Evolutionary conservation across 2,797 vertebrate species (phyloP), one percentile per base, ranked within the genome.

Genomic region (Cygnus olor): DNA sequence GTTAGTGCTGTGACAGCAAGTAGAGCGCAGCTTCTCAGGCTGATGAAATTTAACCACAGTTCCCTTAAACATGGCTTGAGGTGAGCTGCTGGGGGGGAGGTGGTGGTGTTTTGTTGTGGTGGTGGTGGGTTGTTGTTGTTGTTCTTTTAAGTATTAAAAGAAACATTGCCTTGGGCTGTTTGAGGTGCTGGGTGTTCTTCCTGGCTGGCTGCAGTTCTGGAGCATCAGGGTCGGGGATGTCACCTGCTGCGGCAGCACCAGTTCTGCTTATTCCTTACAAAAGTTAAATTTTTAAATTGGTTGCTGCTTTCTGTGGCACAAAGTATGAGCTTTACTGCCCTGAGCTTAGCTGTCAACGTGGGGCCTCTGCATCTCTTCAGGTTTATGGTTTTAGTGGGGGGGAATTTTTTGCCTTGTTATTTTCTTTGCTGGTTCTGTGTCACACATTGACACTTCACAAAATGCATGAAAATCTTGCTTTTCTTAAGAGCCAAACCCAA

Each of bases 21-120:
- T 5, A 5, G n/a, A 7, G 0, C 0, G 3, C 36, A 60, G 19
- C 25, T 32, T 16, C 36, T 71, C 25, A 0, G 1, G 10, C 42
- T 57, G 71, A 18, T 2, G 4, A 32, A 47, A 30, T 2, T 18
- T 22, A 34, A 15, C 61, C 77, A 13, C 30, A 10, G 2, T 24
- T 68, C 42, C 38, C 30, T 6, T 36, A 7, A 8, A 21, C 8
- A 21, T 8, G 38, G 40, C 71, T 28, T 6, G 49, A 40, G 64
- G 69, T 0, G 1, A 44, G 28, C 54, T 60, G 56, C 57, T 3
- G 18, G 3, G 9, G 32, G 34, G 3, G 9, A 24, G 18, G 11
- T 21, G 28, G 25, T 22, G 11, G 51, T 53, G 51, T 1, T 4
- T 34, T 57, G 5, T 17, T 13, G 27, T 4, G 9, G 30, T 45